Percentiles rank a stretch among this genome's conserved stretches.
These are phyloP conservation scores for Phorcus lineatus DNA, from an alignment of 2,888 invertebrate genomes.

Conservation along the genomic window DNA sequence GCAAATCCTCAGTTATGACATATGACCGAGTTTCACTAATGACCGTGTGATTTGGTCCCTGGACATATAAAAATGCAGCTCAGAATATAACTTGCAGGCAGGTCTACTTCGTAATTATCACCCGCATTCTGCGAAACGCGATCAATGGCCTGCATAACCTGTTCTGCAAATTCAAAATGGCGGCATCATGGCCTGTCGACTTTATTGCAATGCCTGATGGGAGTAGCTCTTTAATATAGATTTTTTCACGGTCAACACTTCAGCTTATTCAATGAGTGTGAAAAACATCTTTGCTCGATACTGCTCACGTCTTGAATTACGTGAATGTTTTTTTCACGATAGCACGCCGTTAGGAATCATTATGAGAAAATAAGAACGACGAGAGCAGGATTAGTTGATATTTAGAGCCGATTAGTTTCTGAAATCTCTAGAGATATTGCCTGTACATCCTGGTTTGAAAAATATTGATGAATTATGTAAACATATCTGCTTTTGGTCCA, in stretches of 20 bases:
- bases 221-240: background rate
- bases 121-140: conserved; percentile 13
- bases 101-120: conserved; percentile 10
- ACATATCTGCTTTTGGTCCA: too few relatives aligned
- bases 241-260: background rate
- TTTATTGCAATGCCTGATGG: conserved; percentile 1
- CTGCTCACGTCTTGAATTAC: background rate
- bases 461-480: too few relatives aligned
- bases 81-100: background rate
- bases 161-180: conserved; percentile 20
- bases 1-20: too few relatives aligned
- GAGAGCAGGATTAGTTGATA: too few relatives aligned
- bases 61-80: too few relatives aligned
- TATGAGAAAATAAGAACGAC: too few relatives aligned
- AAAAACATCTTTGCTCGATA: background rate
- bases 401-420: too few relatives aligned
- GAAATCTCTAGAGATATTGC: too few relatives aligned
- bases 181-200: background rate
- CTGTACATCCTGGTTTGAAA: too few relatives aligned
- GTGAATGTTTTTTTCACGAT: background rate
- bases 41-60: too few relatives aligned
- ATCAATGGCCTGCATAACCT: conserved; percentile 7
- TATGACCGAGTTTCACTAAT: too few relatives aligned
- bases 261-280: background rate
- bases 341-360: too few relatives aligned